Conservation (phyloP, 2,888 invertebrate species). For the Ellobium chinense region DNA sequence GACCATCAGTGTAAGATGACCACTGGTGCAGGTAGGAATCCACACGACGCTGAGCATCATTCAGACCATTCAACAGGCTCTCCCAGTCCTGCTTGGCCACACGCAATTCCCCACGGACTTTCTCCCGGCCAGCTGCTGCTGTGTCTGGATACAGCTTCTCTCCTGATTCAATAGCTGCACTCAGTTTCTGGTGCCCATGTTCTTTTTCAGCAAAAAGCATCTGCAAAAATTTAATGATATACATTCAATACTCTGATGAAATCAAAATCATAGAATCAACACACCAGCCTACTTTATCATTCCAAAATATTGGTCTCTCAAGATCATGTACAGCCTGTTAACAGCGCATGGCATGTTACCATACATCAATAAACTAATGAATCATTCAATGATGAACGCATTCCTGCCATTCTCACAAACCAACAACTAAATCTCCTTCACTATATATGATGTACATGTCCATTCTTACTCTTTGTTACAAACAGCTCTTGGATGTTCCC, state of each 20-base stretch:
- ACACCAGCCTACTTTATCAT: too few species aligned
- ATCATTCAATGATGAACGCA: too few species aligned
- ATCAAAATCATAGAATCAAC: not conserved
- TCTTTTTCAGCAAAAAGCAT: constrained; percentile 89
- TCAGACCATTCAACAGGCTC: constrained; percentile 83
- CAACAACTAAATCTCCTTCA: too few species aligned
- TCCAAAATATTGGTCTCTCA: too few species aligned
- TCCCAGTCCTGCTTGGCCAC: constrained; percentile 80
- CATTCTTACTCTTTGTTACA: too few species aligned
- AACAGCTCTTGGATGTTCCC: too few species aligned
- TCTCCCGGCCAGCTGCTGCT: constrained; percentile 91
- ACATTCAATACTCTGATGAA: not conserved
- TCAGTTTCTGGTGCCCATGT: constrained; percentile 88
- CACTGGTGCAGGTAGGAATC: constrained; percentile 93
- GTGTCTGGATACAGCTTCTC: constrained; percentile 93
- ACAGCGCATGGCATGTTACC: too few species aligned
- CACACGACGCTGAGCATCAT: constrained; percentile 89
- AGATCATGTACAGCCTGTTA: too few species aligned
- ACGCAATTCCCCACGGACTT: constrained; percentile 87
- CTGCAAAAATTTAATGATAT: constrained; percentile 79
- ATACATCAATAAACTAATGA: too few species aligned
- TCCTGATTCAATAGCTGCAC: constrained; percentile 91
- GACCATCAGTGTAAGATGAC: constrained; percentile 93
- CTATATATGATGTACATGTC: too few species aligned
- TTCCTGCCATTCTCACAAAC: too few species aligned